phyloP scores from a whole-genome alignment of 2,113 vertebrate genomes.

The Pollachius pollachius region DNA sequence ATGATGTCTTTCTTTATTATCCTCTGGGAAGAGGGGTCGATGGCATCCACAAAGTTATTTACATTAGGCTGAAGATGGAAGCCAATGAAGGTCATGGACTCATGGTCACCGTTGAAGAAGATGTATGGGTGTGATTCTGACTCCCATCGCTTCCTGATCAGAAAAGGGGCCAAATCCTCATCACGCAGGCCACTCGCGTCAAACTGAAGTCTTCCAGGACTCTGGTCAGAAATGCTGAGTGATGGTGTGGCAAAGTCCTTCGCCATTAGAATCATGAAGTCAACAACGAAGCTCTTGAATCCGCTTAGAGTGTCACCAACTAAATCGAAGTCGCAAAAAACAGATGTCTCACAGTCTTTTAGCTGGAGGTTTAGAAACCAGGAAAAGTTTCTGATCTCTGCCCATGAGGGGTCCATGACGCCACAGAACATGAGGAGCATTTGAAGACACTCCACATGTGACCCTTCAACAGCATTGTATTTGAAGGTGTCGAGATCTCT shows the following conservation, averaged over 20 bases:
- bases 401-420: slow-evolving; percentile 86
- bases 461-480: slow-evolving; percentile 77
- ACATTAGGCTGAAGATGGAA: slow-evolving; percentile 79
- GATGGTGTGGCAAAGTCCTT: slow-evolving; percentile 94
- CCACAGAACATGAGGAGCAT: slow-evolving; percentile 86
- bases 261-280: slow-evolving; percentile 96
- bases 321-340: slow-evolving; percentile 81
- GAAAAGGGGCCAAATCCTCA: slow-evolving; percentile 87
- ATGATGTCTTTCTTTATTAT: slow-evolving; percentile 84
- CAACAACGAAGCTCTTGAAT: slow-evolving; percentile 92
- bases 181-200: slow-evolving; percentile 66
- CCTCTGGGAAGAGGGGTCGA: slow-evolving; percentile 66
- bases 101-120: slow-evolving; percentile 89
- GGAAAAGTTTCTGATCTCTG: slow-evolving; percentile 88
- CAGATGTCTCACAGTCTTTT: slow-evolving; percentile 84
- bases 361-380: slow-evolving; percentile 89
- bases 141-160: slow-evolving; percentile 90
- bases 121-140: slow-evolving; percentile 93
- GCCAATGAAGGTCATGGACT: slow-evolving; percentile 94
- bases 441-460: slow-evolving; percentile 83
- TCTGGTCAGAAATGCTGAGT: slow-evolving; percentile 87
- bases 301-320: slow-evolving; percentile 81
- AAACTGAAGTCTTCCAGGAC: slow-evolving; percentile 70
- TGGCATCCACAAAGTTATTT: slow-evolving; percentile 73
- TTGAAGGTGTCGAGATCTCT: slow-evolving; percentile 76